Evolutionary conservation across 2,888 invertebrate species (phyloP).

Genomic region (Troides oblongomaculatus): DNA sequence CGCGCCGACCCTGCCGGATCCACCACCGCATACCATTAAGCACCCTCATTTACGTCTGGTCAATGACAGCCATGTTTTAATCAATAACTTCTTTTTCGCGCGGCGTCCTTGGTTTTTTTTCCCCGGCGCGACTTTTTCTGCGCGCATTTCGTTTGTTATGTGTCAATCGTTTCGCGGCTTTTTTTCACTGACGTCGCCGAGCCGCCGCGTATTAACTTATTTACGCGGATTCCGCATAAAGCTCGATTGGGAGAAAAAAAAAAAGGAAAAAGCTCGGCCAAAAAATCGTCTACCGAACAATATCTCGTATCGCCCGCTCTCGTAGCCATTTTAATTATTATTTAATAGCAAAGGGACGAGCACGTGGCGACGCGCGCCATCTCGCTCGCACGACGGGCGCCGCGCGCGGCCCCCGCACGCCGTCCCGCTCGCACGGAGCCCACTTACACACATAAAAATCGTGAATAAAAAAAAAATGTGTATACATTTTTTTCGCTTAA

Average conservation of each 20-base stretch:
- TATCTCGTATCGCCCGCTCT: slow-evolving; percentile 74
- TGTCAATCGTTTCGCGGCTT: slow-evolving; percentile 67
- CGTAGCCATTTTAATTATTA: slow-evolving; percentile 81
- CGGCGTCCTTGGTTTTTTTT: slow-evolving; percentile 77
- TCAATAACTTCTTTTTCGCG: slow-evolving; percentile 80
- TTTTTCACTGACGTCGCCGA: slow-evolving; percentile 42
- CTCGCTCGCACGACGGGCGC: slow-evolving; percentile 46
- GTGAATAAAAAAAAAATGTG: slow-evolving; percentile 81
- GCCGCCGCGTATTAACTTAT: slow-evolving; percentile 58
- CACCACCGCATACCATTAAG: slow-evolving; percentile 75
- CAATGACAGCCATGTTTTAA: slow-evolving; percentile 79
- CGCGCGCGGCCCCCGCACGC: slow-evolving; percentile 44
- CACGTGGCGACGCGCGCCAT: slow-evolving; percentile 72
- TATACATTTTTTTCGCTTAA: slow-evolving; percentile 80
- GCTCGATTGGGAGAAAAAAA: slow-evolving; percentile 51
- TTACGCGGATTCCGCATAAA: slow-evolving; percentile 70
- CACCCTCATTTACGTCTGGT: slow-evolving; percentile 79
- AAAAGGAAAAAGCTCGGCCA: slow-evolving; percentile 72
- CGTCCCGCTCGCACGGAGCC: slow-evolving; percentile 68
- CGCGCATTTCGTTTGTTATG: slow-evolving; percentile 74
- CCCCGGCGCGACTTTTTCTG: slow-evolving; percentile 76
- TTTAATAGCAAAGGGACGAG: slow-evolving; percentile 78
- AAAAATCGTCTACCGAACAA: slow-evolving; percentile 78
- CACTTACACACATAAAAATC: slow-evolving; percentile 81
- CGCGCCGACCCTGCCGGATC: slow-evolving; percentile 55